These are phyloP conservation scores for Onychorhynchus coronatus DNA, from an alignment of 2,113 vertebrate genomes.

Conservation along the genomic window DNA sequence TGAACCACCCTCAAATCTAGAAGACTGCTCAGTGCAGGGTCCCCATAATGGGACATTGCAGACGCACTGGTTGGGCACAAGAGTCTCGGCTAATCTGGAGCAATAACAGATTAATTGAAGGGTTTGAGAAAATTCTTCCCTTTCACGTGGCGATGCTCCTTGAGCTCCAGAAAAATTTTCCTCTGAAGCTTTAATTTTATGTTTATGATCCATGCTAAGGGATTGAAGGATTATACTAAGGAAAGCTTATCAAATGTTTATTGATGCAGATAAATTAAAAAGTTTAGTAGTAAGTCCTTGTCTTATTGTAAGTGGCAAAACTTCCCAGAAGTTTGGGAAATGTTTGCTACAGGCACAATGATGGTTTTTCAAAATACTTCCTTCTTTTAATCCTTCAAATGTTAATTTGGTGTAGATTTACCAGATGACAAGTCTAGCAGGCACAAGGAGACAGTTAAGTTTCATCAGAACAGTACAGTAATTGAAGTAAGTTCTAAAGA, in stretches of 20 bases:
- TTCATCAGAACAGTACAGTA: neutral
- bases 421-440: neutral
- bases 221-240: neutral
- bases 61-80: neutral
- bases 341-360: neutral
- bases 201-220: neutral
- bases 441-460: neutral
- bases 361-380: neutral
- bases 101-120: neutral
- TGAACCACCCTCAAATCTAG: neutral
- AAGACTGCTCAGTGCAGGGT: neutral
- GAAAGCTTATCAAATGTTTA: neutral
- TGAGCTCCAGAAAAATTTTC: neutral
- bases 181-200: neutral
- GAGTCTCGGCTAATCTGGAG: too few species aligned
- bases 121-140: neutral
- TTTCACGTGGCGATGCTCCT: rapidly evolving
- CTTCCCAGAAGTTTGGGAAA: neutral
- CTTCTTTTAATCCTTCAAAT: neutral
- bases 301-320: neutral
- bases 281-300: neutral
- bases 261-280: neutral
- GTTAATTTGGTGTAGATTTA: neutral
- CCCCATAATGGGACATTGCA: neutral
- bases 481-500: neutral